These are phyloP conservation scores for Manacus vitellinus DNA, from an alignment of 2,113 vertebrate genomes.

Conservation along the genomic window DNA sequence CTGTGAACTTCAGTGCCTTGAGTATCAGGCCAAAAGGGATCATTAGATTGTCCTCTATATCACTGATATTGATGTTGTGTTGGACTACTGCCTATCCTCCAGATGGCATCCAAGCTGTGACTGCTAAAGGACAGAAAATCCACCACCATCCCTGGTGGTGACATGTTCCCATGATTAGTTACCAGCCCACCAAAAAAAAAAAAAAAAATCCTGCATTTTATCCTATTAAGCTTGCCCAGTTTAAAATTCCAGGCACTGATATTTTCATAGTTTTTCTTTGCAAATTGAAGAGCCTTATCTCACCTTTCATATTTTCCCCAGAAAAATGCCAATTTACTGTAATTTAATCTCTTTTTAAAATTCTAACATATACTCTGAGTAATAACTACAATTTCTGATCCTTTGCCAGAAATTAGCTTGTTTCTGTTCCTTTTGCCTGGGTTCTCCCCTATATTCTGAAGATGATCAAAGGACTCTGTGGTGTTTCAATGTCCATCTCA, in stretches of 20 bases:
- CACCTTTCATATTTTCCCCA: neutral
- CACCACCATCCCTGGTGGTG: neutral
- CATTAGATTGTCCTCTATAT: neutral
- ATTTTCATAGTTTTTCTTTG: neutral
- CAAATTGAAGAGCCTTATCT: neutral
- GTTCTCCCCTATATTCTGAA: neutral
- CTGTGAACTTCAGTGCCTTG: neutral
- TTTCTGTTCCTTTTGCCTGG: neutral
- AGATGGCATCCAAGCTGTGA: constrained; percentile 52
- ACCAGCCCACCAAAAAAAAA: neutral
- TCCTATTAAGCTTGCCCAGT: neutral
- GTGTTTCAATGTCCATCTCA: neutral
- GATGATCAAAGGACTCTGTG: neutral
- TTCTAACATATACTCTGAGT: neutral
- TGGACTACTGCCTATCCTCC: constrained; percentile 42
- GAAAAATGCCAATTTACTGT: neutral
- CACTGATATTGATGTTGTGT: neutral
- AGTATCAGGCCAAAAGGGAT: neutral
- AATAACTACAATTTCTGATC: neutral
- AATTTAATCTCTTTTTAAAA: neutral
- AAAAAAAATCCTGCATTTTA: neutral
- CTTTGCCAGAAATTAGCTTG: neutral
- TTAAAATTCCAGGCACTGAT: neutral
- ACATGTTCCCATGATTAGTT: neutral
- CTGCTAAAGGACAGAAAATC: neutral